Evolutionary conservation across 2,113 vertebrate genomes (phyloP).

Genomic region (Anolis sagrei): DNA sequence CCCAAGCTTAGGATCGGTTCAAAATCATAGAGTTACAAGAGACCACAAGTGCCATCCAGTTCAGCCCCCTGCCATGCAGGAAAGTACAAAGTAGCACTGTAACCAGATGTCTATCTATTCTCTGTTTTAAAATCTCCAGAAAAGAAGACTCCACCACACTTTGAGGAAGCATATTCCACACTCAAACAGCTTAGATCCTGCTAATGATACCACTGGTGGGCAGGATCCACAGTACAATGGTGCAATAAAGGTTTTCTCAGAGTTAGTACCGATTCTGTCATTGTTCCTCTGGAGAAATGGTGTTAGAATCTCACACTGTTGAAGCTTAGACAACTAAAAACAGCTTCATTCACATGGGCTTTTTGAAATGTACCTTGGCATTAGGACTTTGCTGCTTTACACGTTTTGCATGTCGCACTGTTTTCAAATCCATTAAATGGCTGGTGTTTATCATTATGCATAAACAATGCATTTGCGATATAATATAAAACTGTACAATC

Average conservation of each 20-base stretch:
- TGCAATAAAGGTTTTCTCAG: not conserved
- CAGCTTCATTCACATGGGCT: not conserved
- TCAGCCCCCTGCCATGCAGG: too few relatives aligned
- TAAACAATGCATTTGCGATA: not conserved
- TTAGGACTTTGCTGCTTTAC: not conserved
- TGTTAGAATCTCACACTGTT: not conserved
- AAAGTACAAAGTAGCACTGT: too few relatives aligned
- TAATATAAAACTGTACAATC: too few relatives aligned
- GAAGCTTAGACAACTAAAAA: not conserved
- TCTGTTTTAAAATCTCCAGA: too few relatives aligned
- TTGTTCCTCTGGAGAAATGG: not conserved
- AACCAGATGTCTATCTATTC: too few relatives aligned
- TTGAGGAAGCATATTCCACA: too few relatives aligned
- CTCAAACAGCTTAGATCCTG: too few relatives aligned
- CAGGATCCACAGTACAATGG: not conserved
- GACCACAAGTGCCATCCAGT: too few relatives aligned
- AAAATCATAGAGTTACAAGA: too few relatives aligned
- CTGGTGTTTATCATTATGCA: not conserved
- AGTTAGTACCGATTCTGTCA: not conserved
- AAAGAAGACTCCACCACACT: too few relatives aligned
- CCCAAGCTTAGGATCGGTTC: not conserved
- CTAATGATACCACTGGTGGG: too few relatives aligned
- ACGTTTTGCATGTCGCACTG: not conserved
- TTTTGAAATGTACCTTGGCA: not conserved
- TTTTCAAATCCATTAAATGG: not conserved